Base-by-base conservation (phyloP, 1,140 invertebrate species). In the Adoxophyes honmai region DNA sequence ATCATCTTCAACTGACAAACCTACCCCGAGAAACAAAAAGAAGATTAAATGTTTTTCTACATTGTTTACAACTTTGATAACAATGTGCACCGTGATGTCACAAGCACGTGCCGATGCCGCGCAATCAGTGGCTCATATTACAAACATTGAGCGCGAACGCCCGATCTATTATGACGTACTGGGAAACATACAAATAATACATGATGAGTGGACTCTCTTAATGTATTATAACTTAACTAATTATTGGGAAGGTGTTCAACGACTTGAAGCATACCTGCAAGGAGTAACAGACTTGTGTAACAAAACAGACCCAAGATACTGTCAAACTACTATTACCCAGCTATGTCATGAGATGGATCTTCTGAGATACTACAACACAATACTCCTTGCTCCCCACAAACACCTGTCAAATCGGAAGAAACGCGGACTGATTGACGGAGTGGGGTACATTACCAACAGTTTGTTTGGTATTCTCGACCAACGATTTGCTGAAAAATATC, bases 391-490 rank as follows among this genome's bases (percentile, higher is more conserved):
- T 4, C 56, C 58, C 4, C 59, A 61, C n/a, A 61, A 59, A 44
- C 63, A 65, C 21, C n/a, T 66, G 9, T 33, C 35, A 7, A 5
- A 39, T 9, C 18, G 61, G 8, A 59, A 36, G 11, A 64, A 64
- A 54, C 42, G 66, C 33, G 62, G 62, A 1, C 14, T 64, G n/a
- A 54, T 68, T 5, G 55, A 68, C 14, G 66, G 59, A 10, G 35
- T 64, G 0, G 66, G 62, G 0, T 35, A 52, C 10, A 42, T 65
- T 0, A 60, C 66, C 0, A 58, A 59, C 14, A 57, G 38, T 33
- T 36, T 68, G 9, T 68, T 68, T 39, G 62, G 68, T 18, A 52
- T 68, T 1, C 52, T 68, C 37, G 62, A 71, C 34, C 62, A 68
- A 39, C 33, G 28, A 4, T 68, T 71, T 44, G 68, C 68, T 0